phyloP scores from a whole-genome alignment of 2,888 invertebrate species.

The Hypomecis punctinalis region DNA sequence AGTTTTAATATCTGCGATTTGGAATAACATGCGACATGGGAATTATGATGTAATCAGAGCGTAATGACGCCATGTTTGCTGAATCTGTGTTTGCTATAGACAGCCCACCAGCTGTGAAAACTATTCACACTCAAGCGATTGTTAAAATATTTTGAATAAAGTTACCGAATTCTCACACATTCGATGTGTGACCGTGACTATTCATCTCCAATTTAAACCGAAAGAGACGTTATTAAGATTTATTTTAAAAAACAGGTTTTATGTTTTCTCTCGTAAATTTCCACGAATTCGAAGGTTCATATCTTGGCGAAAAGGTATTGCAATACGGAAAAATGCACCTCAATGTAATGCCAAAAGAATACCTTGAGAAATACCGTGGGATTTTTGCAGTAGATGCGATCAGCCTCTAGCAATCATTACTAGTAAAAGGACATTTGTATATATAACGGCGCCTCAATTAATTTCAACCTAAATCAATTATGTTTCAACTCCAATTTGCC shows the following conservation, averaged over 20 bases:
- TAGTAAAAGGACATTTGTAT: too few species aligned
- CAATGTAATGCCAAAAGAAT: too few species aligned
- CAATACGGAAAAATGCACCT: too few species aligned
- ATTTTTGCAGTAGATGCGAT: too few species aligned
- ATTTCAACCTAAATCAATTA: too few species aligned
- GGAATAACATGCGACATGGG: constrained; percentile 26
- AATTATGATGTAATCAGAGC: constrained; percentile 34
- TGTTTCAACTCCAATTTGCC: not conserved
- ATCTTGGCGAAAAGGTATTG: too few species aligned
- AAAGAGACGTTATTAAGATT: not conserved
- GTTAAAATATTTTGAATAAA: constrained; percentile 18
- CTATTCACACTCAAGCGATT: constrained; percentile 31
- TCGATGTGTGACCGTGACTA: not conserved
- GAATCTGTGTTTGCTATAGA: constrained; percentile 10
- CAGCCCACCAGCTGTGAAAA: constrained; percentile 43
- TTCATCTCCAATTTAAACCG: not conserved
- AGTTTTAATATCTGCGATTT: constrained; percentile 27
- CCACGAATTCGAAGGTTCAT: too few species aligned
- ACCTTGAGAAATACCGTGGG: too few species aligned
- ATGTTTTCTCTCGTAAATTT: too few species aligned
- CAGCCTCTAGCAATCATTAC: too few species aligned
- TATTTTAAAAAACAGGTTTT: not conserved
- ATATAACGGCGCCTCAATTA: too few species aligned
- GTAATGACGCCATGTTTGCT: constrained; percentile 39
- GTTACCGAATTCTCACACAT: constrained; percentile 15